These are phyloP conservation scores for Leptestheria dahalacensis DNA, from an alignment of 1,140 invertebrate species.

Conservation along the genomic window DNA sequence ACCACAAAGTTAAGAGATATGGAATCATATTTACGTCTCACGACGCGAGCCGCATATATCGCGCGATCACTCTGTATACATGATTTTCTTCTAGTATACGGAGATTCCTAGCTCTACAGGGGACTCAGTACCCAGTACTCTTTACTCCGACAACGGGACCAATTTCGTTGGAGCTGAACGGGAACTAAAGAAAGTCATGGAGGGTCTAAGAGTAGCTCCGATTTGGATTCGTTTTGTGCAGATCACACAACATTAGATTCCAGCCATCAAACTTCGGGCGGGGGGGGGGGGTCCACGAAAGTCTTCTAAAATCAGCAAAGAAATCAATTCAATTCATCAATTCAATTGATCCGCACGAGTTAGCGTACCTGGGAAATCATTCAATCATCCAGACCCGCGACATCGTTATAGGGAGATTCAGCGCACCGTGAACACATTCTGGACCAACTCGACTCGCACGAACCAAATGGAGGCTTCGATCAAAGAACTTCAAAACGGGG, in stretches of 20 bases:
- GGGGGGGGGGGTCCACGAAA: not conserved
- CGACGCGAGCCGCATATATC: conserved; percentile 2
- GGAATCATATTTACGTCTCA: not conserved
- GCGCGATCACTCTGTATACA: conserved; percentile 25
- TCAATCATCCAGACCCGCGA: not conserved
- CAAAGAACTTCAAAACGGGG: not conserved
- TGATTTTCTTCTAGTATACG: conserved; percentile 26
- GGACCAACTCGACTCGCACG: not conserved
- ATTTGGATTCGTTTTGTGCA: conserved; percentile 17
- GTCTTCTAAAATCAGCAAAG: not conserved
- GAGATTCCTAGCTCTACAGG: conserved; percentile 29
- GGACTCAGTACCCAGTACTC: conserved; percentile 26
- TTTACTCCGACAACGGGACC: conserved; percentile 27
- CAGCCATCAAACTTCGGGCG: conserved; percentile 26
- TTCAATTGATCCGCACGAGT: not conserved
- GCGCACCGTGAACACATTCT: not conserved
- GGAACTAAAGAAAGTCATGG: conserved; percentile 14
- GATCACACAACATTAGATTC: conserved; percentile 25
- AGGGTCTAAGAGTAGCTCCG: conserved; percentile 22
- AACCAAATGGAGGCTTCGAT: not conserved
- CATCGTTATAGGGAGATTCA: not conserved
- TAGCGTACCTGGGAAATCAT: not conserved
- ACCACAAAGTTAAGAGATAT: not conserved
- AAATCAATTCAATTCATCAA: not conserved
- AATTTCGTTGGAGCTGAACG: conserved; percentile 25